Evolutionary conservation across 2,113 vertebrate species (phyloP).

Genomic region (Cichladusa arquata): DNA sequence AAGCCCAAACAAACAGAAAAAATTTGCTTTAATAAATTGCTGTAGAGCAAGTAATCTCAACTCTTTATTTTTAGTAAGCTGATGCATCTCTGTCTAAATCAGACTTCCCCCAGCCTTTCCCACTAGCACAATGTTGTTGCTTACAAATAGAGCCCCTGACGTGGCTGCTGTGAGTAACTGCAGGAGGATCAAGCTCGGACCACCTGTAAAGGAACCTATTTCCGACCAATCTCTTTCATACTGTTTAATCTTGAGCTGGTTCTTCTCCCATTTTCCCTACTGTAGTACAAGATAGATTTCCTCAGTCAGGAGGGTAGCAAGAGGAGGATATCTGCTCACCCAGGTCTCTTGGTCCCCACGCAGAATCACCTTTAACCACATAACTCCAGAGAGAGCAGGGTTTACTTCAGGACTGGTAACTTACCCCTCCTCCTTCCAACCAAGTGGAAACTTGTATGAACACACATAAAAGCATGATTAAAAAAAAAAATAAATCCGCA

Average conservation of each 20-base stretch:
- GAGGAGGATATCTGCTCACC: not conserved
- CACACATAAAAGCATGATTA: rapidly evolving
- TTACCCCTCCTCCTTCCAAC: not conserved
- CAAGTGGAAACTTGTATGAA: not conserved
- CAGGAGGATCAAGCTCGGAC: not conserved
- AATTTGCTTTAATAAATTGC: not conserved
- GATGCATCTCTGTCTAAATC: not conserved
- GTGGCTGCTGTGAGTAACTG: not conserved
- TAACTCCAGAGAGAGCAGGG: not conserved
- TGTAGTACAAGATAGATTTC: not conserved
- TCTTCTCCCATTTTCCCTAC: not conserved
- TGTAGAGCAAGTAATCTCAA: not conserved
- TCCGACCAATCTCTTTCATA: not conserved
- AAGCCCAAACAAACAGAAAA: not conserved
- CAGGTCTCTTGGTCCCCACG: not conserved
- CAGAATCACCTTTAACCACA: not conserved
- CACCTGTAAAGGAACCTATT: not conserved
- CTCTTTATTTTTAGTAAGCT: not conserved
- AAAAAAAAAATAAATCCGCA: too few species aligned
- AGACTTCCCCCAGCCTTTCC: not conserved
- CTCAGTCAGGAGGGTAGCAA: not conserved
- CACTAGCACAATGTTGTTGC: not conserved
- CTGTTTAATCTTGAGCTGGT: not conserved
- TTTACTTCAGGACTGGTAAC: not conserved
- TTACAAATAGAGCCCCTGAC: not conserved